Base-by-base conservation (phyloP, 37 sponge, comb jelly and placozoan genomes). In the Hormiphora californensis region DNA sequence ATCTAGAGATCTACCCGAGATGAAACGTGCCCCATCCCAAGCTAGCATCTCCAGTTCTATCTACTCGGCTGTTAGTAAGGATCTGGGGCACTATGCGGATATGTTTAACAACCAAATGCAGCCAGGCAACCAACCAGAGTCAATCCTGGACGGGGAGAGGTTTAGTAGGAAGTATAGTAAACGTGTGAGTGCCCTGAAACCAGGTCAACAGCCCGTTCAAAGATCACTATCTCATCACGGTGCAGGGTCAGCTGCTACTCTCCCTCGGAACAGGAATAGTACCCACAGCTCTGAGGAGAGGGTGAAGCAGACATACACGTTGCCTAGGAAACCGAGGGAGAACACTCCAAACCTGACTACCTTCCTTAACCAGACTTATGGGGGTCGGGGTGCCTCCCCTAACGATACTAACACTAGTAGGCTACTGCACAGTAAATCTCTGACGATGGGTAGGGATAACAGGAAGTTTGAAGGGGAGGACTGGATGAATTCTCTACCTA, bases 131-230 rank as follows among this genome's bases (percentile, higher is more conserved):
- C 23, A 41, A 19, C 81, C 81, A 22, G 81, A 33, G 17, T 4
- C n/a, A 57, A 23, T 4, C 1, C 40, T 73, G 1, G 81, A 73
- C 4, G 44, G 21, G 32, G 81, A 73, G 17, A 27, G 46, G 1
- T 40, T 73, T 46, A 73, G 43, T 19, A 73, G 81, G 38, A 73
- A 73, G 27, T 73, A 73, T 19, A 73, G 81, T 46, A 73, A 73
- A 41, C 41, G 81, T 43, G 81, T 73, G 5, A 73, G 81, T 73
- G 81, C 81, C 21, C 43, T 73, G 44, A 22, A 41, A n/a, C 12
- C 17, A 11, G 25, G 46, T 36, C 35, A 43, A 33, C 21, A 32
- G 28, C n/a, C n/a, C n/a, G n/a, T n/a, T n/a, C 67, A 73, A 4
- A 33, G 43, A 40, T 73, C 81, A 5, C n/a, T n/a, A n/a, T n/a